A percentile compares a stretch with the other conserved stretches of the same genome.
These are phyloP conservation scores for Strigamia maritima DNA, from an alignment of 2,888 invertebrate species.

Conservation along the genomic window DNA sequence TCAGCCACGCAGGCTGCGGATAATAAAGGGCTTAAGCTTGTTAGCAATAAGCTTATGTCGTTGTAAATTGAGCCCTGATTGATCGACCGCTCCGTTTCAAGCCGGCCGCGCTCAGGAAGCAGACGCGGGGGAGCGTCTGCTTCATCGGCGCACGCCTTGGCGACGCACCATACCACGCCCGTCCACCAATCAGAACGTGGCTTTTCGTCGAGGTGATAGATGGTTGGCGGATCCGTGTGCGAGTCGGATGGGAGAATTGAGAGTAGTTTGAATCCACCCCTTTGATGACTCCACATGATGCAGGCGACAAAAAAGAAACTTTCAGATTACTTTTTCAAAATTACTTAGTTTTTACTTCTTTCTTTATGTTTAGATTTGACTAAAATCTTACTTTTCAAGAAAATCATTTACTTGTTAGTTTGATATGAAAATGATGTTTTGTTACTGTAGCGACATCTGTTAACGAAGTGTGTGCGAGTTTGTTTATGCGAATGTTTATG, in stretches of 20 bases:
- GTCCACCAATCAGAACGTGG: slow-evolving; percentile 15
- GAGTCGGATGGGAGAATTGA: slow-evolving; percentile 2
- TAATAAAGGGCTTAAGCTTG: slow-evolving; percentile 40
- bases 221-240: slow-evolving; percentile 19
- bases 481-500: not conserved
- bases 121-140: slow-evolving; percentile 32
- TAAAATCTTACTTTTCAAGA: not conserved
- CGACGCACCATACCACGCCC: slow-evolving; percentile 26
- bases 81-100: slow-evolving; percentile 38
- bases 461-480: not conserved
- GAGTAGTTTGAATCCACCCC: not conserved
- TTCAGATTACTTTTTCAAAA: not conserved
- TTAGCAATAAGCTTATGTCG: slow-evolving; percentile 40
- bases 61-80: slow-evolving; percentile 39
- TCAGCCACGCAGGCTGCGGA: slow-evolving; percentile 36
- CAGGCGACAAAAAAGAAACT: not conserved
- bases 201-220: not conserved
- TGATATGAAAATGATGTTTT: not conserved
- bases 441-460: slow-evolving; percentile 15
- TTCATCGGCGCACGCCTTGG: slow-evolving; percentile 20
- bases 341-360: too few relatives aligned
- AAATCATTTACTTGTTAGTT: not conserved
- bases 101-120: slow-evolving; percentile 33
- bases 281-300: slow-evolving; percentile 13
- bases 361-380: not conserved